phyloP scores from a whole-genome alignment of 2,888 invertebrate genomes.

The Plutella xylostella region DNA sequence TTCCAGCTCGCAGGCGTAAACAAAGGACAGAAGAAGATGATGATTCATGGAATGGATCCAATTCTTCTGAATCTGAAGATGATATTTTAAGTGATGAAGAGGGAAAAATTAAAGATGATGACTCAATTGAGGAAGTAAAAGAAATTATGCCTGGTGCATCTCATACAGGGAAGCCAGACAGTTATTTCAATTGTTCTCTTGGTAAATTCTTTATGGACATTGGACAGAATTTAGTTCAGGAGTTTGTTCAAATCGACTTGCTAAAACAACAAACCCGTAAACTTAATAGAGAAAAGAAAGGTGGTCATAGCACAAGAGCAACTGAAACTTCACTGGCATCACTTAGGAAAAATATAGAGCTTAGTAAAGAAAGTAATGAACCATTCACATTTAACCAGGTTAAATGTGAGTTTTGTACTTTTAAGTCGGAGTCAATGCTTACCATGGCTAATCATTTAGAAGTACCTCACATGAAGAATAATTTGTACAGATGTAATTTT shows the following conservation, averaged over 20 bases:
- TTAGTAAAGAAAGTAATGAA: slow-evolving; percentile 87
- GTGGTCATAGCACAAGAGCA: slow-evolving; percentile 72
- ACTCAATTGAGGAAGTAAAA: too few species aligned
- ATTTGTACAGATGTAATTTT: slow-evolving; percentile 87
- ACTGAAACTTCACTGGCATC: slow-evolving; percentile 85
- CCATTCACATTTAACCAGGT: slow-evolving; percentile 80
- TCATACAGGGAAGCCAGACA: slow-evolving; percentile 62
- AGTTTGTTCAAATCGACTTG: slow-evolving; percentile 93
- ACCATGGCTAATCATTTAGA: slow-evolving; percentile 90
- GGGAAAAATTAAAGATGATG: slow-evolving; percentile 64
- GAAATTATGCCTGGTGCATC: too few species aligned
- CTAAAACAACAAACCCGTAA: slow-evolving; percentile 89
- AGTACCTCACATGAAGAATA: slow-evolving; percentile 91
- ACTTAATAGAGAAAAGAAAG: slow-evolving; percentile 74
- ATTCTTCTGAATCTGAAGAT: slow-evolving; percentile 62
- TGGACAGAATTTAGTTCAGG: slow-evolving; percentile 90
- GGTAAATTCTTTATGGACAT: slow-evolving; percentile 94
- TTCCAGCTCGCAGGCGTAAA: slow-evolving; percentile 28
- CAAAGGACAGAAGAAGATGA: slow-evolving; percentile 60
- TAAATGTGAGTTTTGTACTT: slow-evolving; percentile 90
- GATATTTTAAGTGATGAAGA: slow-evolving; percentile 51
- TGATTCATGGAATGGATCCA: slow-evolving; percentile 64
- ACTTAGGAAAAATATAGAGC: slow-evolving; percentile 85
- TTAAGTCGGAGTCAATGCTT: slow-evolving; percentile 87
- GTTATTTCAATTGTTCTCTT: slow-evolving; percentile 87